Conservation (phyloP, 2,113 vertebrate species). For the Struthidea cinerea region DNA sequence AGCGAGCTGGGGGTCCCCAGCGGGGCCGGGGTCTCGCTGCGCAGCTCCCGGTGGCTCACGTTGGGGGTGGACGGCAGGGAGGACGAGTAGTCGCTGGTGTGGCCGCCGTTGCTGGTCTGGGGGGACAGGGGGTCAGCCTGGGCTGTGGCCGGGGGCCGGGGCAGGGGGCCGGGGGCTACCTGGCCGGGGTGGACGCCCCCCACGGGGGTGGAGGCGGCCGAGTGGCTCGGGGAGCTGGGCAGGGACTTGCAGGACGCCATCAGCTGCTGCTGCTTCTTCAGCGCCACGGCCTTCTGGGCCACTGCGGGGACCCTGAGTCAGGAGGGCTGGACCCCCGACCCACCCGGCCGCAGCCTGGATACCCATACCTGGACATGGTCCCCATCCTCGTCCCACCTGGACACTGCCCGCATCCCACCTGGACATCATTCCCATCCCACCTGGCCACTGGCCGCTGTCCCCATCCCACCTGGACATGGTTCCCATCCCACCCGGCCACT, state of each 20-base stretch:
- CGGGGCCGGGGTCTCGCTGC: slow-evolving; percentile 67
- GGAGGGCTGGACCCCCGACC: fast-evolving
- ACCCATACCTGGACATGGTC: not conserved
- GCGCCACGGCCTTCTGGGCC: slow-evolving; percentile 85
- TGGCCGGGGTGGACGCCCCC: slow-evolving; percentile 37
- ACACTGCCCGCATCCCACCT: not conserved
- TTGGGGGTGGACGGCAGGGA: slow-evolving; percentile 94
- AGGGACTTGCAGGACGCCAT: slow-evolving; percentile 91
- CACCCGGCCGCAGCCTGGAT: not conserved
- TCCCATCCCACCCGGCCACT: too few relatives aligned
- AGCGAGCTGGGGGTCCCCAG: slow-evolving; percentile 78
- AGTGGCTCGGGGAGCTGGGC: slow-evolving; percentile 92
- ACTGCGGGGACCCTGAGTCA: slow-evolving; percentile 62
- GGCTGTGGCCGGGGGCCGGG: fast-evolving
- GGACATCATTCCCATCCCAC: not conserved
- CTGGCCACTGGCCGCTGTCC: too few relatives aligned
- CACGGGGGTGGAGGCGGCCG: slow-evolving; percentile 85
- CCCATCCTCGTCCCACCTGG: not conserved
- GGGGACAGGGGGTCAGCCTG: not conserved
- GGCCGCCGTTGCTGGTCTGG: slow-evolving; percentile 89
- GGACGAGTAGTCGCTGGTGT: slow-evolving; percentile 84
- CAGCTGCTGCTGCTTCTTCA: slow-evolving; percentile 87
- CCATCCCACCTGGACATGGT: not conserved
- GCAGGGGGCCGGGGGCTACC: not conserved
- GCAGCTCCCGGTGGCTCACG: slow-evolving; percentile 87